Conservation (phyloP, 2,888 invertebrate species). For the Eurytoma adleriae region DNA sequence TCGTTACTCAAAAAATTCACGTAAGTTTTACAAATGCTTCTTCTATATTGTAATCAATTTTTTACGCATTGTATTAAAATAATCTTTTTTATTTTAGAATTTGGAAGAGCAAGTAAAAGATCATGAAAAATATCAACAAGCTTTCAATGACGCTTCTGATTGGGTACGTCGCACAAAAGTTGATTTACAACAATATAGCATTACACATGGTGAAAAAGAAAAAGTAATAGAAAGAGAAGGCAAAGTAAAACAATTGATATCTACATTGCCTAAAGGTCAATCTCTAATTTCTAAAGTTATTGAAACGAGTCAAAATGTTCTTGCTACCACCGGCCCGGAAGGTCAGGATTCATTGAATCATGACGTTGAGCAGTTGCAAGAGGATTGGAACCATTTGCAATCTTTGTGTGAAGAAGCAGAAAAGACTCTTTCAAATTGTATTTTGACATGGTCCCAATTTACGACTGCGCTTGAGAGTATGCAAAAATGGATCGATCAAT, state of each 20-base stretch:
- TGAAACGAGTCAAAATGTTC: slow-evolving; percentile 85
- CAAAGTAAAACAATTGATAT: slow-evolving; percentile 84
- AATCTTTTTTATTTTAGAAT: slow-evolving; percentile 76
- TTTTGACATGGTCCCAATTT: slow-evolving; percentile 89
- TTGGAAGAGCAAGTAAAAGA: slow-evolving; percentile 90
- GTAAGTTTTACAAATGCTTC: slow-evolving; percentile 75
- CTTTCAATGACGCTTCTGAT: slow-evolving; percentile 88
- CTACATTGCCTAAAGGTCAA: slow-evolving; percentile 85
- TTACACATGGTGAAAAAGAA: slow-evolving; percentile 92
- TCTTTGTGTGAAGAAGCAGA: slow-evolving; percentile 87
- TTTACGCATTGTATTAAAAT: background rate
- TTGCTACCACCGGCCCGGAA: slow-evolving; percentile 87
- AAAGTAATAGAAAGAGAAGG: slow-evolving; percentile 86
- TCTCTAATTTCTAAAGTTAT: slow-evolving; percentile 85
- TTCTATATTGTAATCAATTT: slow-evolving; percentile 4
- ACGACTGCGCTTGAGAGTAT: slow-evolving; percentile 84
- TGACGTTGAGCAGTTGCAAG: slow-evolving; percentile 87
- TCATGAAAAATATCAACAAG: slow-evolving; percentile 91
- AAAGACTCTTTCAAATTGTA: slow-evolving; percentile 85
- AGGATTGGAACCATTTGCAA: slow-evolving; percentile 90
- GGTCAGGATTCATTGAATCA: slow-evolving; percentile 89
- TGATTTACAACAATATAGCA: slow-evolving; percentile 90
- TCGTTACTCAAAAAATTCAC: slow-evolving; percentile 81
- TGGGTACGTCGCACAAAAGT: slow-evolving; percentile 89
- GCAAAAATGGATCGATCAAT: slow-evolving; percentile 85